Base-by-base conservation (phyloP, 1,140 invertebrate species). In the Pseudomyrmex dendroicus region DNA sequence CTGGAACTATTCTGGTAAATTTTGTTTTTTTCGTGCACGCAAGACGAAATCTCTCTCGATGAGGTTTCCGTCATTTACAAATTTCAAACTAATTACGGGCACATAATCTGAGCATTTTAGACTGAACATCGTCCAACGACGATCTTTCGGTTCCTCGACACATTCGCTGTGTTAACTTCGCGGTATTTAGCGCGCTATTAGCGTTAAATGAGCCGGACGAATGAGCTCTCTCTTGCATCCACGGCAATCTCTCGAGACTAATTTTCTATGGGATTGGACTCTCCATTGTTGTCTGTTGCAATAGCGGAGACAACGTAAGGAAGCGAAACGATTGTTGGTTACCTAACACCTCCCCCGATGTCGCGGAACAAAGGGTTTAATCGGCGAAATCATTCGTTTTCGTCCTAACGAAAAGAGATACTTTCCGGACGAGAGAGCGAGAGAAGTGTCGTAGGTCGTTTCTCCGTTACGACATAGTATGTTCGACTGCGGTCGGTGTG, bases 371-470 rank as follows among this genome's bases (percentile, higher is more conserved):
- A 72, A 59, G 44, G 46, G 44, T 59, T 80, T 35, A 80, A 80
- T 80, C 22, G 66, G 13, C 22, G 66, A 54, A 44, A 72, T 72
- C 48, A 54, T 59, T 80, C 10, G 48, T 72, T 59, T 50, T 72
- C 76, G 13, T 52, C n/a, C 59, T 35, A 46, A 13, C 12, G 54
- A 59, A 35, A 72, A n/a, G 54, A 35, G 20, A 35, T 48, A 48
- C 70, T 70, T 70, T 78, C 64, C 54, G 64, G 54, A 59, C 44
- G n/a, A 72, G 50, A 68, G 84, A 54, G 35, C 35, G 35, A 35
- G 35, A 35, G 74, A 82, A 48, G 82, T 84, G 84, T 78, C 84
- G 67, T 86, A 86, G 80, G 73, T 86, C 80, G 61, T 70, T 63
- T 2, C 20, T 63, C 13, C 22, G 35, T 35, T 35, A 7, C 35